Evolutionary conservation across 2,113 vertebrate species (phyloP), one percentile per base, ranked within the genome.

Genomic region (Nanorana parkeri): DNA sequence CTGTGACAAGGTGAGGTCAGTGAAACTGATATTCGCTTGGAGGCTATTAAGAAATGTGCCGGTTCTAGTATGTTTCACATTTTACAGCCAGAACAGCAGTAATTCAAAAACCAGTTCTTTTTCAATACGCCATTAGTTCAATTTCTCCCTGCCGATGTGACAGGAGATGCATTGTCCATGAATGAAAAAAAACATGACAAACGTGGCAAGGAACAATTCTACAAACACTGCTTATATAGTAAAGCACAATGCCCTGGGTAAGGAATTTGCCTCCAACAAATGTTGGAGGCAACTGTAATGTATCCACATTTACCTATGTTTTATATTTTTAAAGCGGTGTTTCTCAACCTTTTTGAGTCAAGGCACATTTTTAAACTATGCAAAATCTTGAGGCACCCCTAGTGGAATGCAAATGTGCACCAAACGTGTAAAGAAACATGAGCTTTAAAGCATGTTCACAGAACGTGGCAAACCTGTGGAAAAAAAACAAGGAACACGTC

Each of bases 1-100:
- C 29, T 71, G 23, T 73, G 68, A 81, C 79, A 73, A 66, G 58
- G 69, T 82, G 80, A 82, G 61, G 69, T 32, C 51, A 82, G 74
- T 56, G 51, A 24, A 65, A 75, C 51, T 6, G 3, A 5, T 56
- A 56, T 75, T 17, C 29, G 23, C 51, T 74, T 66, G 68, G 26
- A 81, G 51, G 72, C 69, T 36, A 58, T 67, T 67, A 75, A 74
- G 61, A 73, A 41, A 74, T 65, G 68, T 19, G 41, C 28, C 29
- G n/a, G 71, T 41, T 32, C 60, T 64, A 32, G 68, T 55, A 20
- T 75, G 51, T 54, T 17, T 66, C 20, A 67, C 47, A 58, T 74
- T 75, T 82, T 52, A 66, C n/a, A 56, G 61, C 32, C n/a, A 17
- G 56, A 65, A 60, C 66, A 47, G 66, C 32, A 23, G n/a, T 73